Percentiles rank a stretch among this genome's conserved stretches.
These are phyloP conservation scores for Phthorimaea operculella DNA, from an alignment of 1,140 invertebrate species.

Conservation along the genomic window DNA sequence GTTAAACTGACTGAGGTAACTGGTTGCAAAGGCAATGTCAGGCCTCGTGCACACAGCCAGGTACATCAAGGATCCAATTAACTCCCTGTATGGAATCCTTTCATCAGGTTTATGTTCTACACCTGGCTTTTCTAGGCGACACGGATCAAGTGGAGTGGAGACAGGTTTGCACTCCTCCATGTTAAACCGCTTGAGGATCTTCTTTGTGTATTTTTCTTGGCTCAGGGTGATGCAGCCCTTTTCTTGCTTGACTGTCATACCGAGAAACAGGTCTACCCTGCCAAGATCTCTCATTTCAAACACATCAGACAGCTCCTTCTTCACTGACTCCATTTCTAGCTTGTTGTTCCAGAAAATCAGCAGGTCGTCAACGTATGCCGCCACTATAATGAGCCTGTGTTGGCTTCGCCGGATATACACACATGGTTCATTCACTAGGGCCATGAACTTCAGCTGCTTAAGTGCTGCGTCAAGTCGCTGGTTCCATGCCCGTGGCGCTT, in stretches of 20 bases:
- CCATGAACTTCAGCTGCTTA: not conserved
- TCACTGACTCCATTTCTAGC: not conserved
- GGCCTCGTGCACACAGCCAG: not conserved
- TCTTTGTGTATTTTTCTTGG: constrained; percentile 3
- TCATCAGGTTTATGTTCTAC: constrained; percentile 2
- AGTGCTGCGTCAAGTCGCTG: not conserved
- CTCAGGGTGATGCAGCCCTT: not conserved
- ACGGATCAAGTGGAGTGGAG: not conserved
- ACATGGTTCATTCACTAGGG: too few relatives aligned
- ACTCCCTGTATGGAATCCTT: not conserved
- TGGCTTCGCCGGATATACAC: too few relatives aligned
- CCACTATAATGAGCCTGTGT: too few relatives aligned
- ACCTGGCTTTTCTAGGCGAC: not conserved
- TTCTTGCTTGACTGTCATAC: not conserved
- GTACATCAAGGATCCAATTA: constrained; percentile 4
- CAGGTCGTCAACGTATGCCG: not conserved
- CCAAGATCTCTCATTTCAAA: not conserved
- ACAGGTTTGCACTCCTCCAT: constrained; percentile 6
- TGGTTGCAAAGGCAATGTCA: not conserved
- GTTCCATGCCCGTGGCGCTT: not conserved
- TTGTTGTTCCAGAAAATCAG: not conserved
- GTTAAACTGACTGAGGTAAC: not conserved
- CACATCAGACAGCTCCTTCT: not conserved
- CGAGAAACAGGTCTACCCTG: not conserved
- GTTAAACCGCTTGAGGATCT: not conserved